Evolutionary conservation across 2,113 vertebrate species (phyloP).

Genomic region (Nesospiza acunhae): DNA sequence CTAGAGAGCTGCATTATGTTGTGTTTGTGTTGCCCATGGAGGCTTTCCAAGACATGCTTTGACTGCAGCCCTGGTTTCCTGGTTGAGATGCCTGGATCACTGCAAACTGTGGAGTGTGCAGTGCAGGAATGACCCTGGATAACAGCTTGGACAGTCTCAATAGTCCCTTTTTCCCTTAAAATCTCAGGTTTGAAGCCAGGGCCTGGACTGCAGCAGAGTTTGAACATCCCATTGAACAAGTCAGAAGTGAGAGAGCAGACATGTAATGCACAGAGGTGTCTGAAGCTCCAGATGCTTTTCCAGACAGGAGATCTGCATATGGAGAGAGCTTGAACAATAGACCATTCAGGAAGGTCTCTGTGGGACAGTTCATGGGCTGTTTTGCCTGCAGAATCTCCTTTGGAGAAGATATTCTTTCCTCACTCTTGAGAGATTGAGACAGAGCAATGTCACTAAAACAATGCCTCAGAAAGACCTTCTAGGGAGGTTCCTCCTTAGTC

Average conservation of each 20-base stretch:
- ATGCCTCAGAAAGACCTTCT: conserved; percentile 52
- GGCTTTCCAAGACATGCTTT: neutral
- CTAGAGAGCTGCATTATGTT: neutral
- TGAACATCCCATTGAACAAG: neutral
- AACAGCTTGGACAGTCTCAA: neutral
- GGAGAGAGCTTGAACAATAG: conserved; percentile 39
- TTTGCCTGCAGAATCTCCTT: conserved; percentile 32
- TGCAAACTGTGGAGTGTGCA: neutral
- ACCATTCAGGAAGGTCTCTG: conserved; percentile 34
- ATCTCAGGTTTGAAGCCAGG: neutral
- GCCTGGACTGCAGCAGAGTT: neutral
- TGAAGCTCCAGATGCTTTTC: conserved; percentile 45
- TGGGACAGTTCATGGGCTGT: neutral
- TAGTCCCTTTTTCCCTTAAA: neutral
- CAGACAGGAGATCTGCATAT: conserved; percentile 49
- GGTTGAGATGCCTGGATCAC: neutral
- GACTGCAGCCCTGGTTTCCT: neutral
- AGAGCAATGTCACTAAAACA: conserved; percentile 48
- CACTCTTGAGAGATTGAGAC: conserved; percentile 19
- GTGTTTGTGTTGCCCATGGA: neutral
- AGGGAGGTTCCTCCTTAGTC: conserved; percentile 4
- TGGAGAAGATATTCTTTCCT: conserved; percentile 63
- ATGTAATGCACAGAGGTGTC: conserved; percentile 6
- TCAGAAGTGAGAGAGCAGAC: neutral
- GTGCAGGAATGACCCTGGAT: neutral